These are phyloP conservation scores for Chrysina gloriosa DNA, from an alignment of 2,888 invertebrate genomes.

Conservation along the genomic window DNA sequence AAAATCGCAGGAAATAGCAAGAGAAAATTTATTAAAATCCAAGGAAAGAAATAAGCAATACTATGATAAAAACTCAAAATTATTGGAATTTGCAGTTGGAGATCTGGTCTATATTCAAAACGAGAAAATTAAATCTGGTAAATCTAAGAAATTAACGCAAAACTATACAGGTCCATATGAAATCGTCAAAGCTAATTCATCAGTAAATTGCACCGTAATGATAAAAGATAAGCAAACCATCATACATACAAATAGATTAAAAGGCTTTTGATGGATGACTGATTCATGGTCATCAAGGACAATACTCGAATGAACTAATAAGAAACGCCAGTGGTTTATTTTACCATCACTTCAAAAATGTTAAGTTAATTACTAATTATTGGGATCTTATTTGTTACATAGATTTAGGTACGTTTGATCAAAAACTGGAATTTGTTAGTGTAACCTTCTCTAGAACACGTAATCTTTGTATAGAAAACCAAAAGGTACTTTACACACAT, in stretches of 20 bases:
- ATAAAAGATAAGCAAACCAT: slow-evolving; percentile 22
- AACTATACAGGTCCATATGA: slow-evolving; percentile 31
- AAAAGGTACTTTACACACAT: neutral
- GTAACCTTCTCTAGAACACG: neutral
- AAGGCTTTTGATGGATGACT: slow-evolving; percentile 32
- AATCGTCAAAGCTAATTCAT: slow-evolving; percentile 15
- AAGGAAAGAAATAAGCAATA: slow-evolving; percentile 47
- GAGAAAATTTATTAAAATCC: slow-evolving; percentile 46
- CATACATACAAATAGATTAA: slow-evolving; percentile 40
- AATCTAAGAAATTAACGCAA: slow-evolving; percentile 12
- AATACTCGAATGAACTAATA: neutral
- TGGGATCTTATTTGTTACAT: slow-evolving; percentile 4
- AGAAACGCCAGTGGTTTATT: neutral
- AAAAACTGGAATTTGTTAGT: slow-evolving; percentile 11
- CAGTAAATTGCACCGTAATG: slow-evolving; percentile 30
- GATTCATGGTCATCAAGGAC: neutral
- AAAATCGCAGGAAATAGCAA: slow-evolving; percentile 48
- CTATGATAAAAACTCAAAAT: slow-evolving; percentile 34
- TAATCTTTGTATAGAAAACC: neutral
- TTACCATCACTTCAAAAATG: neutral
- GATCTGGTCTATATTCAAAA: slow-evolving; percentile 28
- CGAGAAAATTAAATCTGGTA: neutral
- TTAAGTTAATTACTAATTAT: neutral
- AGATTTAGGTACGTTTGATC: neutral
- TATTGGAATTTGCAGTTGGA: slow-evolving; percentile 1